Percentiles rank a stretch among this genome's conserved stretches.
phyloP scores from a whole-genome alignment of 2,888 invertebrate species.

The Malthinus seriepunctatus region DNA sequence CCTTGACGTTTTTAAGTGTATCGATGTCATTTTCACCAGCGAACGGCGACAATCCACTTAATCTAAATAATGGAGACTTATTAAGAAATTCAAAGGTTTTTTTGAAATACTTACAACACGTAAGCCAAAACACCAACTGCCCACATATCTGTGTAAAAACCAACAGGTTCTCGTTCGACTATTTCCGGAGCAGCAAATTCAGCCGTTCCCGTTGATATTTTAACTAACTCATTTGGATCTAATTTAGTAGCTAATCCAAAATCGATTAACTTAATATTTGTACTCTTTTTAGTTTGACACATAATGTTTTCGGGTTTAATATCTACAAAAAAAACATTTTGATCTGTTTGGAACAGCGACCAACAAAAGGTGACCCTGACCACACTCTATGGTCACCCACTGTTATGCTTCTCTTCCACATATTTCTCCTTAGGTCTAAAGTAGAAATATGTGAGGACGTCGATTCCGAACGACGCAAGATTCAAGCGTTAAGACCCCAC shows the following conservation, averaged over 20 bases:
- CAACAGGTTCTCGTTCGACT: slow-evolving; percentile 97
- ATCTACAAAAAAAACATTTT: slow-evolving; percentile 59
- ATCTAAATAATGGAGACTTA: slow-evolving; percentile 55
- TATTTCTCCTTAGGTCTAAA: no score
- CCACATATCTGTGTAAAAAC: slow-evolving; percentile 99
- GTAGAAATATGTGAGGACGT: no score
- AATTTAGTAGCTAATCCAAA: slow-evolving; percentile 98
- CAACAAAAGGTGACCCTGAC: no score
- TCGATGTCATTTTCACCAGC: slow-evolving; percentile 99
- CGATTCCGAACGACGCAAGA: no score
- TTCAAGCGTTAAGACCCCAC: no score
- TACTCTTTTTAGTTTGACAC: slow-evolving; percentile 95
- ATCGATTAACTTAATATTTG: slow-evolving; percentile 97
- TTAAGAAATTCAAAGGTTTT: slow-evolving; percentile 11
- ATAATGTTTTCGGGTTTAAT: slow-evolving; percentile 99
- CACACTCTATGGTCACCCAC: no score
- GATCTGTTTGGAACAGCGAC: no score
- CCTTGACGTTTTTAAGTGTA: slow-evolving; percentile 96
- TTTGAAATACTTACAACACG: slow-evolving; percentile 79
- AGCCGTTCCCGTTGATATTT: slow-evolving; percentile 98
- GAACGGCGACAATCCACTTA: slow-evolving; percentile 98
- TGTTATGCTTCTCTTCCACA: no score
- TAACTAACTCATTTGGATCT: slow-evolving; percentile 97
- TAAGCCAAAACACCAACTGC: slow-evolving; percentile 98
- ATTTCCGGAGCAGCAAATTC: slow-evolving; percentile 99